Percentiles rank a stretch among this genome's conserved stretches.
These are phyloP conservation scores for Enteromius argenteus DNA, from an alignment of 2,797 vertebrate genomes.

Conservation along the genomic window DNA sequence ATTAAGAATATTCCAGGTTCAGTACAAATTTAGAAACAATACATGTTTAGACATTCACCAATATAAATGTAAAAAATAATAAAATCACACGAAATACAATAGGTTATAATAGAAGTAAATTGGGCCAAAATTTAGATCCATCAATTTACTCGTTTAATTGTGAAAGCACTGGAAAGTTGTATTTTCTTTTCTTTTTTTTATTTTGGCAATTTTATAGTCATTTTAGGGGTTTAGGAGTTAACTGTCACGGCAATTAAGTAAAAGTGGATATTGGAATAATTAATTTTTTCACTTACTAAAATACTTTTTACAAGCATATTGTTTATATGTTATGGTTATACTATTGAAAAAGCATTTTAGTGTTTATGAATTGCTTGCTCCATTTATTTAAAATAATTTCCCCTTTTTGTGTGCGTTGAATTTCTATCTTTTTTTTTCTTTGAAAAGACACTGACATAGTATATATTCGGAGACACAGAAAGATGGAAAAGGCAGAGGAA, in stretches of 20 bases:
- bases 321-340: not conserved
- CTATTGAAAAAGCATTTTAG: not conserved
- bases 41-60: not conserved
- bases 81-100: not conserved
- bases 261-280: not conserved
- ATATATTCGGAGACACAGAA: not conserved
- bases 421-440: not conserved
- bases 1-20: not conserved
- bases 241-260: not conserved
- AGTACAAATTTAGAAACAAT: not conserved
- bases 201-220: not conserved
- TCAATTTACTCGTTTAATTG: not conserved
- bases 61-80: not conserved
- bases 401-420: not conserved
- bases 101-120: not conserved
- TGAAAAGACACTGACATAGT: not conserved
- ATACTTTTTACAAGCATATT: not conserved
- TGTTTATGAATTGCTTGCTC: not conserved
- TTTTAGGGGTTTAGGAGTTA: not conserved
- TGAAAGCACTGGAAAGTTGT: not conserved
- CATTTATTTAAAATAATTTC: not conserved
- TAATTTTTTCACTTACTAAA: not conserved
- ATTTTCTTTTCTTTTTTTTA: not conserved
- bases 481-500: not conserved
- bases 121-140: not conserved